Conservation (phyloP, 30 jellyfish, hydroid and myxozoan genomes). For the Aurelia aurita region DNA sequence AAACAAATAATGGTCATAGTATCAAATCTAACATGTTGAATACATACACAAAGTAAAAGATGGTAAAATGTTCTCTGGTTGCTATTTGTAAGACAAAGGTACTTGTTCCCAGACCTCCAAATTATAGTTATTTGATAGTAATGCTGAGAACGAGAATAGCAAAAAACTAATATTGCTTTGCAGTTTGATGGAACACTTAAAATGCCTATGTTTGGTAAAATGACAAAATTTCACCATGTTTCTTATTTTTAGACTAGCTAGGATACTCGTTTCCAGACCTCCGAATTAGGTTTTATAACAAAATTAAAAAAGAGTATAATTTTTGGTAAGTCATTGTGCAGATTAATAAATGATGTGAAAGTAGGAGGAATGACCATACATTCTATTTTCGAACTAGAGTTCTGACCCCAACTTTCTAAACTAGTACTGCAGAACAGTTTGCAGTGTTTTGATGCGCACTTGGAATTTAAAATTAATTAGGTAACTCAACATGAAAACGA, state of each 20-base stretch:
- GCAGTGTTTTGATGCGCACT: neutral
- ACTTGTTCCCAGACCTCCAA: conserved; percentile 17
- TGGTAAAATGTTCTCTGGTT: conserved; percentile 7
- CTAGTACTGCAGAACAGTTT: neutral
- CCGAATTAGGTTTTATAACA: neutral
- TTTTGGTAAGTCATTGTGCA: neutral
- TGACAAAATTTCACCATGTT: neutral
- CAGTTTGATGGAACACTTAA: neutral
- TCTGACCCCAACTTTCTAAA: neutral
- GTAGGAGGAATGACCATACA: neutral
- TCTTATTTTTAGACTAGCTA: neutral
- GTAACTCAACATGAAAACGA: neutral
- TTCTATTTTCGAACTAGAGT: neutral
- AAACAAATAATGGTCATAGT: neutral
- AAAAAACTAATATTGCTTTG: neutral
- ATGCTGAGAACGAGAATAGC: neutral
- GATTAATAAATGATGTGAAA: neutral
- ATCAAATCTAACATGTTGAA: neutral
- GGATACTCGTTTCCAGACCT: conserved; percentile 3
- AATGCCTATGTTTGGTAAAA: neutral
- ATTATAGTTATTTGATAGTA: neutral
- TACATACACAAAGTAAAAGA: conserved; percentile 11
- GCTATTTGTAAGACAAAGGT: neutral
- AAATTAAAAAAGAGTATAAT: neutral
- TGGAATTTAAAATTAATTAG: neutral